Evolutionary conservation across 2,888 invertebrate species (phyloP), one percentile per base, ranked within the genome.

Genomic region (Ophraella communa): DNA sequence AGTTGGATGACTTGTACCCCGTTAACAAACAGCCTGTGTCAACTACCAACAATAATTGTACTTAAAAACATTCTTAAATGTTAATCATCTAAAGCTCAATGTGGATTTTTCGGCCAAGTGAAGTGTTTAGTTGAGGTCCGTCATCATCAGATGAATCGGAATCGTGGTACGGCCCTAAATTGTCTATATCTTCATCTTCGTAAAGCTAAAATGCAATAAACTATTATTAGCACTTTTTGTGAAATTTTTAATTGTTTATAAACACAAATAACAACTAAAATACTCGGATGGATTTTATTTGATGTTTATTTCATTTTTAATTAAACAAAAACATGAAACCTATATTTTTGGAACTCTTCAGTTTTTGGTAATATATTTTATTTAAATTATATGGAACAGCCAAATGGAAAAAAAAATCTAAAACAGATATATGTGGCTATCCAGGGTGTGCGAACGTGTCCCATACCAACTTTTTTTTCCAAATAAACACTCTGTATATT

Each of bases 131-230:
- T 66, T 75, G 77, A 57, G 76, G 76, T 33, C 73, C 71, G 35
- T 75, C 76, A 60, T 74, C 78, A 64, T 81, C 79, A 54, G 77
- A 76, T 65, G 81, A 78, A 52, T 77, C 77, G 66, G 77, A 77
- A 54, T 77, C 78, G 70, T 78, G 78, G 73, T 80, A 80, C 60
- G 74, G 76, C 56, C 77, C 76, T 64, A 81, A 74, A 62, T 76
- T 73, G n/a, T 51, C 66, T 42, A 66, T 66, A 21, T 76, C 74
- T 54, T 74, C 78, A 58, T 79, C 79, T 27, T 81, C 81, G 68
- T 76, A 76, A 30, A 75, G 71, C 77, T 77, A 67, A 42, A 76
- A 75, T 67, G 35, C 10, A 33, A 51, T 17, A 21, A 20, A 11
- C 11, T 11, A 10, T 42, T 49, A 30, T 24, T 47, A 62, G 68